Percentiles rank a stretch among this genome's conserved stretches.
Conservation (phyloP, 92 coral and sea anemone genomes). For the Epizoanthus ramosus region DNA sequence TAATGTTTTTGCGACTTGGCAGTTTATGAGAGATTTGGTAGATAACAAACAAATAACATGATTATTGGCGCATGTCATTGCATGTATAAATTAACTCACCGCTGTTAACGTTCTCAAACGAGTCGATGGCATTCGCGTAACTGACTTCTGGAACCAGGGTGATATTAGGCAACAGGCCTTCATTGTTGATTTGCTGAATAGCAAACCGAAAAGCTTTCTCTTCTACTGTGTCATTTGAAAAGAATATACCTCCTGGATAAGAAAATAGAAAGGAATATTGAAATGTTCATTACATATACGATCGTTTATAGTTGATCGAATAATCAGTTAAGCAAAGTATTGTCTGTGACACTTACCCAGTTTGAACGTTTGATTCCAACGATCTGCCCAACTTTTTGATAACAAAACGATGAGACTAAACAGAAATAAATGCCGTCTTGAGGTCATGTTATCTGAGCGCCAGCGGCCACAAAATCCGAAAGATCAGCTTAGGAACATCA, state of each 20-base stretch:
- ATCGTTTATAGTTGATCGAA: neutral
- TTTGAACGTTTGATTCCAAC: neutral
- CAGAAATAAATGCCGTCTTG: neutral
- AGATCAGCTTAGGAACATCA: too few relatives aligned
- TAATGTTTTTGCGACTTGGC: too few relatives aligned
- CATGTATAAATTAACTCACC: conserved; percentile 43
- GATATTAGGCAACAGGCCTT: conserved; percentile 26
- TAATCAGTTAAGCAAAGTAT: neutral
- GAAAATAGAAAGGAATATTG: neutral
- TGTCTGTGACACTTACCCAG: neutral
- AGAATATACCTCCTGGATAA: neutral
- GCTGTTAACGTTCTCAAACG: conserved; percentile 66
- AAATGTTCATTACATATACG: too few relatives aligned
- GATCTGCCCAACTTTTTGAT: conserved; percentile 5
- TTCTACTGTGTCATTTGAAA: conserved; percentile 47
- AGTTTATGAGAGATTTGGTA: neutral
- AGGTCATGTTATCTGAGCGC: neutral
- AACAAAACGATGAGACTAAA: neutral
- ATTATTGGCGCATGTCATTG: neutral
- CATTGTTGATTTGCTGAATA: conserved; percentile 45
- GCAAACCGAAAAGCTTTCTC: conserved; percentile 68
- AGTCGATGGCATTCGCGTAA: conserved; percentile 39
- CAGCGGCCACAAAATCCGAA: neutral
- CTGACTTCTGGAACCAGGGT: conserved; percentile 49
- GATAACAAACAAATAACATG: neutral